These are phyloP conservation scores for Toxotes lorentzi DNA, from an alignment of 2,797 vertebrate species.

Conservation along the genomic window DNA sequence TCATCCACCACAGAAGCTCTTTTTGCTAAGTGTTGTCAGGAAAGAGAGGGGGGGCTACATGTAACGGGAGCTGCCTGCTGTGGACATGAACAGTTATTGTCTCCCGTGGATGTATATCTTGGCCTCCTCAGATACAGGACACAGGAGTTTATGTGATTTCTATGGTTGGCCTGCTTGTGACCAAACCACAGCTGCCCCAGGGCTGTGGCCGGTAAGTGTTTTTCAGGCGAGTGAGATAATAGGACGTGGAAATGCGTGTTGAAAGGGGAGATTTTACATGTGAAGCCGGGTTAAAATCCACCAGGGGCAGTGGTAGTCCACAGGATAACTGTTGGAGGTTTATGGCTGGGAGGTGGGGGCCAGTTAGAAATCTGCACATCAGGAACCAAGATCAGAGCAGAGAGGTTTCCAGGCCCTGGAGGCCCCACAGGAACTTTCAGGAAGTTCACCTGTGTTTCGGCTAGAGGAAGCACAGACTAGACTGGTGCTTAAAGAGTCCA, in stretches of 20 bases:
- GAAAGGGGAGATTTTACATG: conserved; percentile 40
- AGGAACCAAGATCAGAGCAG: not conserved
- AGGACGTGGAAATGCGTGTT: conserved; percentile 30
- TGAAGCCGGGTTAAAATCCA: conserved; percentile 24
- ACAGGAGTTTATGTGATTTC: conserved; percentile 16
- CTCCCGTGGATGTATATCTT: conserved; percentile 22
- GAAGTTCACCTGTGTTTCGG: not conserved
- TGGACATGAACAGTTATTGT: conserved; percentile 6
- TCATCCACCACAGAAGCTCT: not conserved
- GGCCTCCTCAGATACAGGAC: not conserved
- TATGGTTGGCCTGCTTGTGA: conserved; percentile 1
- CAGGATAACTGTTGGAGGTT: not conserved
- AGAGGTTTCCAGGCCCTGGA: not conserved
- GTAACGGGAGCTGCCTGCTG: conserved; percentile 28
- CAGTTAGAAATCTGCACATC: conserved; percentile 8
- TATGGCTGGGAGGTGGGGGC: not conserved
- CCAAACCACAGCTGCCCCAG: conserved; percentile 42
- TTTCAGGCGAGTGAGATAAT: conserved; percentile 16
- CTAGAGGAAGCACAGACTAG: too few species aligned
- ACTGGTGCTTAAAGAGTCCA: not conserved
- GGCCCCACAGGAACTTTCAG: not conserved
- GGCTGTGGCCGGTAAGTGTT: conserved; percentile 45
- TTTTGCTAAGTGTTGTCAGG: too few species aligned
- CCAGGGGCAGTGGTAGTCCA: conserved; percentile 19
- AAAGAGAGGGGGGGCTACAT: conserved; percentile 19